Evolutionary conservation across 1,140 invertebrate genomes (phyloP), one percentile per base, ranked within the genome.

Genomic region (Campodea augens): DNA sequence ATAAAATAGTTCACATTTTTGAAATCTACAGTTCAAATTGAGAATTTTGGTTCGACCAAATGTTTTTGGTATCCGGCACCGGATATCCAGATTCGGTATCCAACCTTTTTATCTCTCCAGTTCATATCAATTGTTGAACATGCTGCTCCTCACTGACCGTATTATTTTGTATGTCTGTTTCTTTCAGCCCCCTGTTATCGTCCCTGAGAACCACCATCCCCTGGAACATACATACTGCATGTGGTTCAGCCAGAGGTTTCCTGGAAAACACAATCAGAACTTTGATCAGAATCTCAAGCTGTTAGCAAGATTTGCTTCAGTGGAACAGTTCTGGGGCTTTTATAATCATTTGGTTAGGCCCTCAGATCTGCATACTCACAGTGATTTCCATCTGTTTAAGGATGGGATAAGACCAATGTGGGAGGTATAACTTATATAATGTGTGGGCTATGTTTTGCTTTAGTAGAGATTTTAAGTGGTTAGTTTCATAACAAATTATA

Each of bases 401-500:
- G 78, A 92, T 56, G 93, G 93, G 49, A 95, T 98, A 50, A 88
- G 91, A 66, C 93, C 93, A 23, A 93, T 97, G 85, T 97, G 91
- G 91, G 92, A 97, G 67, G 78, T 80, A 54, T 57, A 63, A 20
- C 21, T n/a, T n/a, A n/a, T n/a, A n/a, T n/a, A n/a, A n/a, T n/a
- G n/a, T n/a, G n/a, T n/a, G n/a, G n/a, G n/a, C n/a, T n/a, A n/a
- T n/a, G 15, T 5, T 42, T 45, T n/a, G 18, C 13, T 13, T 12
- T 18, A n/a, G 22, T 21, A 7, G 32, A 45, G 12, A 18, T 25
- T 29, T 12, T 19, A 23, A 23, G 5, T 27, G 13, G n/a, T 5
- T 24, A 5, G 25, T 12, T 7, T 42, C 5, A 7, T 12, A 7
- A 24, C 10, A 25, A 10, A 24, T 24, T 12, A 10, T 42, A 24